Evolutionary conservation across 2,888 invertebrate genomes (phyloP), one percentile per base, ranked within the genome.

Genomic region (Sesia apiformis): DNA sequence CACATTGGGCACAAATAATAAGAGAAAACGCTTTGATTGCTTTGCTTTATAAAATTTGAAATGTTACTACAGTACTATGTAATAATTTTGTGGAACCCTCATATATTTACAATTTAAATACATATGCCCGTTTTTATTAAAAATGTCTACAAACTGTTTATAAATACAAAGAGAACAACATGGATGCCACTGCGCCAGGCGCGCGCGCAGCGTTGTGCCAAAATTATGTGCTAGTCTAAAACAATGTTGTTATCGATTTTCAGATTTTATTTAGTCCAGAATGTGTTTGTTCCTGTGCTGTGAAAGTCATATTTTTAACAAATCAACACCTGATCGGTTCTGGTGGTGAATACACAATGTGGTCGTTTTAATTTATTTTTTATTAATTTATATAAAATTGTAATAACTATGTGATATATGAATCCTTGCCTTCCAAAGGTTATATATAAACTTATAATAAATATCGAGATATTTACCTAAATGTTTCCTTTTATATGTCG

Each of bases 241-340:
- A 76, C 81, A 85, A 84, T 81, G 83, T 86, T 89, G 86, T 89
- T 87, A 88, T 87, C 82, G 82, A 85, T 85, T 77, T 87, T 86
- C 88, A 89, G 84, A 89, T 89, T 89, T 89, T 88, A 89, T 88
- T 87, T 83, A 87, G 84, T 86, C 86, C 88, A 85, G 81, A 86
- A 86, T 88, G 81, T 79, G 84, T 89, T 87, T 86, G 86, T 85
- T 85, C 82, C 81, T 84, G 86, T 79, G 87, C 87, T 88, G 86
- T 88, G 88, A 86, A 79, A 80, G 60, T 69, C 62, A 78, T 79
- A 72, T 76, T 78, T 78, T 77, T 71, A 79, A 82, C 87, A 86
- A 87, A 86, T 84, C 87, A 85, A 88, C 87, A 86, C 85, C 76
- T 54, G 55, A 53, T 50, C 7, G 8, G 38, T 50, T 38, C 4